Evolutionary conservation across 1,140 invertebrate genomes (phyloP).

Genomic region (Colletes gigas): DNA sequence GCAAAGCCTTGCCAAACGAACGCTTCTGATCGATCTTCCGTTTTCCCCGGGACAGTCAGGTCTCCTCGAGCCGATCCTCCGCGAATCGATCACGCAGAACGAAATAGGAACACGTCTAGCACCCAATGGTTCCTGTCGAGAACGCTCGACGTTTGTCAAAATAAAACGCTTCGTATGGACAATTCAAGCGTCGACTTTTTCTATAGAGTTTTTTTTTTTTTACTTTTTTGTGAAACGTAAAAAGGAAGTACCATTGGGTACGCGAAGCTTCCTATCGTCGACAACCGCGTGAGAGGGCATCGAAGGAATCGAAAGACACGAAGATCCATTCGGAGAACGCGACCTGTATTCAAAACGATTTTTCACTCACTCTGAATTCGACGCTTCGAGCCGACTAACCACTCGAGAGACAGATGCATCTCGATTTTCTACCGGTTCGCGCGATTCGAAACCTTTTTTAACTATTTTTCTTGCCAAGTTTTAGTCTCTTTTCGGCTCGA

Average conservation of each 20-base stretch:
- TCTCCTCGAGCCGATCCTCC: conserved; percentile 38
- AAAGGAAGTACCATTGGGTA: conserved; percentile 36
- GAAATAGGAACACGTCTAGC: conserved; percentile 54
- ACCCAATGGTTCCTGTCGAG: conserved; percentile 33
- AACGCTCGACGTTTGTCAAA: no score
- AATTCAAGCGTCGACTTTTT: no score
- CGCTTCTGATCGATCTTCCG: no score
- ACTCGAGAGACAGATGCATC: background rate
- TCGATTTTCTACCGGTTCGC: background rate
- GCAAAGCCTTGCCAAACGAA: no score
- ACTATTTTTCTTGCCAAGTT: background rate
- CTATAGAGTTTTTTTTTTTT: no score
- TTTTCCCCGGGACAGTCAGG: background rate
- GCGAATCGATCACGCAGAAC: conserved; percentile 47
- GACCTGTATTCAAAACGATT: conserved; percentile 48
- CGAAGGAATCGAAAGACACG: conserved; percentile 32
- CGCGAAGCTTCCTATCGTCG: conserved; percentile 51
- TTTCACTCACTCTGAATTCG: conserved; percentile 8
- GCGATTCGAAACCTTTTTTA: background rate
- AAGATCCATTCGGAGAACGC: conserved; percentile 33
- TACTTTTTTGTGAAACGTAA: no score
- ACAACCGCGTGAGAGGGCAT: conserved; percentile 43
- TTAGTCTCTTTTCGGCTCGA: conserved; percentile 24
- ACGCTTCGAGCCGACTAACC: conserved; percentile 37
- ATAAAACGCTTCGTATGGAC: no score